Conservation (phyloP, 2,888 invertebrate genomes). For the Pristionchus arcanus region DNA sequence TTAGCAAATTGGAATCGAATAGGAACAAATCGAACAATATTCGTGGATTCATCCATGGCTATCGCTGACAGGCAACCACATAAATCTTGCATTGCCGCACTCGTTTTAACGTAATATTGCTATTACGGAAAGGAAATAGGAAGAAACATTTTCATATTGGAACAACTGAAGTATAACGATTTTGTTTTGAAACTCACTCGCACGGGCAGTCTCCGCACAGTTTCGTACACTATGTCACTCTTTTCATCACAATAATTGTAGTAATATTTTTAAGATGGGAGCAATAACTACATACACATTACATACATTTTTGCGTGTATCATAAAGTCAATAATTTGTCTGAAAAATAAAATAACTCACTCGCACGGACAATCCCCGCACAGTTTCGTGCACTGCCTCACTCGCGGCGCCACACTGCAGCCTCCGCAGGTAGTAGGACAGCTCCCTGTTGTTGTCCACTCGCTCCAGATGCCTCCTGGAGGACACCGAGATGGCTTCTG, state of each 20-base stretch:
- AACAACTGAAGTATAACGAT: no score
- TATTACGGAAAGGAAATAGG: no score
- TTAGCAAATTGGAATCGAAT: no score
- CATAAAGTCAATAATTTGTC: no score
- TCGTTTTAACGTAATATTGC: no score
- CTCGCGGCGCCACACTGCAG: conserved; percentile 58
- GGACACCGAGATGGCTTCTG: conserved; percentile 58
- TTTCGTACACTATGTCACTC: conserved; percentile 56
- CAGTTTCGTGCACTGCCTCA: conserved; percentile 57
- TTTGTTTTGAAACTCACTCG: conserved; percentile 59
- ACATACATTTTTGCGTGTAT: no score
- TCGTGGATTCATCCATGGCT: no score
- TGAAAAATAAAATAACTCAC: conserved; percentile 49
- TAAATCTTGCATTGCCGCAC: no score
- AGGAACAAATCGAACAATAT: no score
- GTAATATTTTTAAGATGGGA: background rate
- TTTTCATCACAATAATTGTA: no score
- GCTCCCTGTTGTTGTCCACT: conserved; percentile 62
- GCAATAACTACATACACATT: background rate
- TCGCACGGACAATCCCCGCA: conserved; percentile 59
- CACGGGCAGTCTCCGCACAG: conserved; percentile 59
- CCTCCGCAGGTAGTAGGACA: conserved; percentile 64
- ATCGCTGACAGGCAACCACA: no score
- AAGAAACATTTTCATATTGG: no score
- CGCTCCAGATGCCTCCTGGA: conserved; percentile 66